Evolutionary conservation across 2,888 invertebrate species (phyloP).

Genomic region (Nemurella pictetii): DNA sequence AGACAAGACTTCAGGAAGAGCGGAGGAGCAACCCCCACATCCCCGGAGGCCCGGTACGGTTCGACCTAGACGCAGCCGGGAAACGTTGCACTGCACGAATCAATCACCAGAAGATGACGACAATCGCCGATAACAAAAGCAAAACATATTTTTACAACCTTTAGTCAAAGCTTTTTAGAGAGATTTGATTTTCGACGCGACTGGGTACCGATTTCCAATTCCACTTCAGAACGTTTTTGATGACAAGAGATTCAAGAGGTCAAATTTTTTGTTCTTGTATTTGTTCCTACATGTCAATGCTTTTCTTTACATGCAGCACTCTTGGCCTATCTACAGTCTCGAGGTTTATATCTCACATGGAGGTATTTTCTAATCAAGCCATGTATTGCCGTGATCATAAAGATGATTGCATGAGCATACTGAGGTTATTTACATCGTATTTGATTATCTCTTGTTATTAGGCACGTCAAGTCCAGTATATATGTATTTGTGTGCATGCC

Average conservation of each 20-base stretch:
- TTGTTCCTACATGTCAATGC: neutral
- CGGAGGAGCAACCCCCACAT: neutral
- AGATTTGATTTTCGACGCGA: neutral
- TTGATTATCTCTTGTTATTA: no score
- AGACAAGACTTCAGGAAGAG: neutral
- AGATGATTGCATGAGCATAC: no score
- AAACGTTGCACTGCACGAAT: neutral
- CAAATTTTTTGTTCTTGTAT: neutral
- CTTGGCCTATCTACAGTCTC: no score
- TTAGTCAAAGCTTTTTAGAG: neutral
- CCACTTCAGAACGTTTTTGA: neutral
- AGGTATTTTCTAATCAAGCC: no score
- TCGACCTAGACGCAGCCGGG: no score
- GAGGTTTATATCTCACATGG: no score
- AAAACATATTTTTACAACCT: neutral
- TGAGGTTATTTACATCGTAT: no score
- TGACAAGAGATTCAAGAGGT: neutral
- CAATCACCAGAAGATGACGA: neutral
- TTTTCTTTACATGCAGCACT: no score
- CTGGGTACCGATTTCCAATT: neutral
- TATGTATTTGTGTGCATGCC: no score
- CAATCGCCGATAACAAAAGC: neutral
- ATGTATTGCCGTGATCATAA: no score
- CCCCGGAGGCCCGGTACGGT: neutral
- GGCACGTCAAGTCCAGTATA: no score